Conservation (phyloP, 2,797 vertebrate genomes). For the Pelochelys cantorii region DNA sequence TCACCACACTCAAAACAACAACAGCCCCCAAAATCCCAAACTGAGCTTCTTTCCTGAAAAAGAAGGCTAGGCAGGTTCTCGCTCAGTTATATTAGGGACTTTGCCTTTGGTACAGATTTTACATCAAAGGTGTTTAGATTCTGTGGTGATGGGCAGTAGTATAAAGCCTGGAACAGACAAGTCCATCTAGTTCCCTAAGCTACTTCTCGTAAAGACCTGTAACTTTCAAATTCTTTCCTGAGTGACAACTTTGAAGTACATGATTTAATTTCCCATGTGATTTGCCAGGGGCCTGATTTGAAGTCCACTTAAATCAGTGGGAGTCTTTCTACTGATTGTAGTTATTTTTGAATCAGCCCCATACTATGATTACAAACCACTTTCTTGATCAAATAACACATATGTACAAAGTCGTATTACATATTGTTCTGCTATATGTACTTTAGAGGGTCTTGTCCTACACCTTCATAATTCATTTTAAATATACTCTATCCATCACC, state of each 20-base stretch:
- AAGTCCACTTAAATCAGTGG: constrained; percentile 7
- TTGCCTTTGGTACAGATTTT: neutral
- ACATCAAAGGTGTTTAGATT: neutral
- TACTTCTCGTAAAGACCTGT: neutral
- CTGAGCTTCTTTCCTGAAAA: neutral
- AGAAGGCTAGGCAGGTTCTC: neutral
- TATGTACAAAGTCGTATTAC: neutral
- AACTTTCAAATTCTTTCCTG: neutral
- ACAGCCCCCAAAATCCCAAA: neutral
- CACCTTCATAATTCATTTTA: constrained; percentile 7
- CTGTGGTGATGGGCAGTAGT: accelerated
- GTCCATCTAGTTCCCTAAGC: neutral
- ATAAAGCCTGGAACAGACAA: neutral
- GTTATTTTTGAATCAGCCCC: neutral
- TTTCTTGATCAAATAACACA: neutral
- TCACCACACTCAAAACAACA: neutral
- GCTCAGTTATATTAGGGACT: neutral
- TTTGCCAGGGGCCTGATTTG: neutral
- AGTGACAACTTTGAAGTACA: neutral
- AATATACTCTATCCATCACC: neutral
- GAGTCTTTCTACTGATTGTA: neutral
- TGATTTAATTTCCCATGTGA: neutral
- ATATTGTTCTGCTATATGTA: neutral
- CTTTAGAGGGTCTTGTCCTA: accelerated
- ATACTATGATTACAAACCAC: accelerated